A percentile compares a stretch with the other conserved stretches of the same genome.
phyloP scores from a whole-genome alignment of 1,140 invertebrate genomes.

The Argopecten irradians region DNA sequence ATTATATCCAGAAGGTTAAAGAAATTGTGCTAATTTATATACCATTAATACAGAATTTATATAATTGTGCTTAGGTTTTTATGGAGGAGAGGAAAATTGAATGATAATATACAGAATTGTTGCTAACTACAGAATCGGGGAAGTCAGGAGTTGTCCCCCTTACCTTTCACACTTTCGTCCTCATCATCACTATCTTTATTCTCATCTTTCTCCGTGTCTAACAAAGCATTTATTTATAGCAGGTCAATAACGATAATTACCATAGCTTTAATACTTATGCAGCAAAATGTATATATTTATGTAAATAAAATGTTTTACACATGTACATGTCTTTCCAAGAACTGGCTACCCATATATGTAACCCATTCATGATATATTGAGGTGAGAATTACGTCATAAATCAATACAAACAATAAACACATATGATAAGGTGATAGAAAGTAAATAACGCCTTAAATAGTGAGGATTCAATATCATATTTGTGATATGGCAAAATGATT shows the following conservation, averaged over 20 bases:
- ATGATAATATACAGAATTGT: neutral
- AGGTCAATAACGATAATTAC: neutral
- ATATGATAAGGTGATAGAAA: neutral
- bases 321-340: too few relatives aligned
- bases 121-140: neutral
- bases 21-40: neutral
- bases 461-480: neutral
- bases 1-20: neutral
- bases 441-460: neutral
- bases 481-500: too few relatives aligned
- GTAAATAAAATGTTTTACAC: too few relatives aligned
- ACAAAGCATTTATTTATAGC: neutral
- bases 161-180: constrained; percentile 16
- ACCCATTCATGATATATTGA: neutral
- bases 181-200: constrained; percentile 22
- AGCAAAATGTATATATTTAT: too few relatives aligned
- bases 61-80: neutral
- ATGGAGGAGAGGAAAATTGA: neutral
- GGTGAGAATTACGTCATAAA: neutral
- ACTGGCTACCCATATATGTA: too few relatives aligned
- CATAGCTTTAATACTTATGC: neutral
- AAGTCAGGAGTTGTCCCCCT: neutral
- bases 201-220: constrained; percentile 15
- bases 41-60: neutral
- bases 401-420: neutral